phyloP scores from a whole-genome alignment of 1,140 invertebrate species.

The Listronotus bonariensis region DNA sequence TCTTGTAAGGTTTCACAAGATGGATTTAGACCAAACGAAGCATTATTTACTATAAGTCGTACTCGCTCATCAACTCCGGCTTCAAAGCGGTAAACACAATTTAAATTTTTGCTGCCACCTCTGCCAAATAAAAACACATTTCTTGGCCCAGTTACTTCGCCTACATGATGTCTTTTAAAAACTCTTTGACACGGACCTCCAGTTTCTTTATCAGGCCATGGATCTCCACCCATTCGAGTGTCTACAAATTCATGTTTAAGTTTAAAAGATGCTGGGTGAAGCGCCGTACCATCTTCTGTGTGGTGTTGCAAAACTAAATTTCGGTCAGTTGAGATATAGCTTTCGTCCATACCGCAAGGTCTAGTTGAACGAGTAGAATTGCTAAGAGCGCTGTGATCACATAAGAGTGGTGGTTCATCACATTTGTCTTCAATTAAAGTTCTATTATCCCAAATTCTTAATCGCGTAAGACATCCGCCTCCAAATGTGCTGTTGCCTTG shows the following conservation, averaged over 20 bases:
- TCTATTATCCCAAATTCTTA: conserved; percentile 67
- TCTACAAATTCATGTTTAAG: conserved; percentile 85
- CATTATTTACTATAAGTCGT: conserved; percentile 70
- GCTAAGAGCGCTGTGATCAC: conserved; percentile 77
- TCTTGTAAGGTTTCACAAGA: conserved; percentile 72
- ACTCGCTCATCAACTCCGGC: conserved; percentile 67
- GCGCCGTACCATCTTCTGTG: conserved; percentile 66
- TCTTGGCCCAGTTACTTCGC: conserved; percentile 68
- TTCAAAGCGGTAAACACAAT: conserved; percentile 75
- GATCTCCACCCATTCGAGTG: conserved; percentile 73
- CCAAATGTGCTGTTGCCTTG: conserved; percentile 46
- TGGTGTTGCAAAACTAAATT: conserved; percentile 60
- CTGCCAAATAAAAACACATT: conserved; percentile 79
- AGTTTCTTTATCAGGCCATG: conserved; percentile 60
- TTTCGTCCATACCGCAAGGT: conserved; percentile 76
- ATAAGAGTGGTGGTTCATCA: conserved; percentile 73
- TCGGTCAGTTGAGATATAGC: conserved; percentile 73
- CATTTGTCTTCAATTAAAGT: conserved; percentile 65
- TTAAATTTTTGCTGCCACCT: conserved; percentile 73
- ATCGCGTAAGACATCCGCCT: conserved; percentile 63
- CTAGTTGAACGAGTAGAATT: conserved; percentile 75
- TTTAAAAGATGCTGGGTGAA: conserved; percentile 68
- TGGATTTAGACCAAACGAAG: conserved; percentile 69
- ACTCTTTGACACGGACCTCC: conserved; percentile 60
- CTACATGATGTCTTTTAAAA: conserved; percentile 62